These are phyloP conservation scores for Cheilosia urbana DNA, from an alignment of 2,888 invertebrate genomes.

Conservation along the genomic window DNA sequence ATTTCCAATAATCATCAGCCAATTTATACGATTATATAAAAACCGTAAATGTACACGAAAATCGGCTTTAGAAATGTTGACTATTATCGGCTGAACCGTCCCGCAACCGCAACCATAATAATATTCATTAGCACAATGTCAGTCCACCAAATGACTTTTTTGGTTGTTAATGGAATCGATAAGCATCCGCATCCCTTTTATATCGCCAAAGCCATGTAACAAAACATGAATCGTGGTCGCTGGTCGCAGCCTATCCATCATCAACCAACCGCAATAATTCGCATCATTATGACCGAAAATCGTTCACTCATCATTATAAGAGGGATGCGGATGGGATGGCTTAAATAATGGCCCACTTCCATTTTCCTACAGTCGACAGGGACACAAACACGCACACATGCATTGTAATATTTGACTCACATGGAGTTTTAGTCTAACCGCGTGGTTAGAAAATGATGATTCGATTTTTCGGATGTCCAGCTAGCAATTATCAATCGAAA, in stretches of 20 bases:
- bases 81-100: neutral
- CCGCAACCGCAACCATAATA: neutral
- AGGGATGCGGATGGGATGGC: neutral
- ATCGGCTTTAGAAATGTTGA: neutral
- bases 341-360: conserved; percentile 25
- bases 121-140: neutral
- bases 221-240: conserved; percentile 4
- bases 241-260: conserved; percentile 22
- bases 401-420: neutral
- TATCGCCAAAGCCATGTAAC: neutral
- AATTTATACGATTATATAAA: too few relatives aligned
- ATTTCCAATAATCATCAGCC: too few relatives aligned
- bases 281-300: conserved; percentile 26
- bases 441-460: conserved; percentile 12
- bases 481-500: conserved; percentile 7
- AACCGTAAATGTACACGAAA: neutral
- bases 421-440: conserved; percentile 1
- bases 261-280: conserved; percentile 28
- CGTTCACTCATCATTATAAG: conserved; percentile 22
- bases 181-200: conserved; percentile 7
- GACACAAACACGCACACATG: neutral
- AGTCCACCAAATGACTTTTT: neutral
- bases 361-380: conserved; percentile 6
- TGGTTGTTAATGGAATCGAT: neutral
- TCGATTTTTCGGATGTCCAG: neutral